Conservation (phyloP, 2,888 invertebrate species). For the Tyria jacobaeae region DNA sequence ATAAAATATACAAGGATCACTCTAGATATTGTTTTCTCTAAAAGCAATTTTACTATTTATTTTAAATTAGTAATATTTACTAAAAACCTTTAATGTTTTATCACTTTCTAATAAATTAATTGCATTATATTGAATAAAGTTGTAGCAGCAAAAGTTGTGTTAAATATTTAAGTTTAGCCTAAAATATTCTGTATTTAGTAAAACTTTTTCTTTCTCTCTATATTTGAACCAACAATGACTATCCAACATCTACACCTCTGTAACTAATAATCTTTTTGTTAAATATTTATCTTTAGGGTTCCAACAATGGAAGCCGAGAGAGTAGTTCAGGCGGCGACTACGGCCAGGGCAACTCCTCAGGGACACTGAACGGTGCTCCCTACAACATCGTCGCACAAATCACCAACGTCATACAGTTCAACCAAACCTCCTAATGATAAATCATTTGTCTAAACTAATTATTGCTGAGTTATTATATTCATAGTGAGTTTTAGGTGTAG, state of each 20-base stretch:
- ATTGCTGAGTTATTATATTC: slow-evolving; percentile 21
- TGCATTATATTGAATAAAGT: no score
- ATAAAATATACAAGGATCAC: no score
- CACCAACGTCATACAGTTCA: slow-evolving; percentile 46
- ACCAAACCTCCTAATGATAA: slow-evolving; percentile 35
- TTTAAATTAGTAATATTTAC: no score
- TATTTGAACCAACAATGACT: neutral
- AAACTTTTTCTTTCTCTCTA: no score
- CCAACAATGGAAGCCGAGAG: slow-evolving; percentile 32
- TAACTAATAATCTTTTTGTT: neutral
- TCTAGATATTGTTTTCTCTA: no score
- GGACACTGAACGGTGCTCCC: slow-evolving; percentile 28
- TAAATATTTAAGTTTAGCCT: no score
- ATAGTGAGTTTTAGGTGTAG: slow-evolving; percentile 5
- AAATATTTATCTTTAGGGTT: slow-evolving; percentile 24
- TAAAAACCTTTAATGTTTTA: no score
- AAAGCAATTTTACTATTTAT: no score
- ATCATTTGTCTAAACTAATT: slow-evolving; percentile 25
- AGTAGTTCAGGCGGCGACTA: slow-evolving; percentile 25
- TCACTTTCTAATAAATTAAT: no score
- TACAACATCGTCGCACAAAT: slow-evolving; percentile 42
- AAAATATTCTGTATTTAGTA: no score
- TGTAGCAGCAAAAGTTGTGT: no score
- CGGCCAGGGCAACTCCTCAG: slow-evolving; percentile 28
- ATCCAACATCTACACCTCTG: no score